Evolutionary conservation across 2,888 invertebrate genomes (phyloP).

Genomic region (Drosophila colorata): DNA sequence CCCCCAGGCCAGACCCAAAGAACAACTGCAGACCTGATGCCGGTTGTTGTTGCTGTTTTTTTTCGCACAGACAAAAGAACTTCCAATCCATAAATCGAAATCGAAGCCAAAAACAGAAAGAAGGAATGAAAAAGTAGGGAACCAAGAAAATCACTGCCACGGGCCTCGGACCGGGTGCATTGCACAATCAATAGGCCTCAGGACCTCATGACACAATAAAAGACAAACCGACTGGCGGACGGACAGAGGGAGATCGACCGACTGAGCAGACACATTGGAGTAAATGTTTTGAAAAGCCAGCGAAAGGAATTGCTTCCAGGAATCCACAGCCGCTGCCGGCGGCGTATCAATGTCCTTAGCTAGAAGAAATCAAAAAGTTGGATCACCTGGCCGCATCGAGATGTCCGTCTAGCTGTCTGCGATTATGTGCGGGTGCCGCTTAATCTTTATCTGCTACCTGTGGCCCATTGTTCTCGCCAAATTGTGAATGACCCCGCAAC

Average conservation of each 20-base stretch:
- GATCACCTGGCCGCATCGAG: constrained; percentile 81
- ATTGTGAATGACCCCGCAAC: constrained; percentile 72
- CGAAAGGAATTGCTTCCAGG: constrained; percentile 83
- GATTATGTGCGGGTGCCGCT: constrained; percentile 73
- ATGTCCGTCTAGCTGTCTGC: constrained; percentile 43
- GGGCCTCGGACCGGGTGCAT: constrained; percentile 80
- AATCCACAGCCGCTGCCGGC: constrained; percentile 56
- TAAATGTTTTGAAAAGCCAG: constrained; percentile 84
- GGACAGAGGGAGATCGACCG: constrained; percentile 9
- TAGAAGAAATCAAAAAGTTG: constrained; percentile 82
- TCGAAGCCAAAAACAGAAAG: constrained; percentile 42
- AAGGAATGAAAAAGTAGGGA: constrained; percentile 22
- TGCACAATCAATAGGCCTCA: constrained; percentile 73
- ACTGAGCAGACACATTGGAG: constrained; percentile 68
- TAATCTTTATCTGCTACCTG: constrained; percentile 71
- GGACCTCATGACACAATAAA: constrained; percentile 73
- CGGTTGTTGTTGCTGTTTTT: constrained; percentile 38
- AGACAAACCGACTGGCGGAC: constrained; percentile 20
- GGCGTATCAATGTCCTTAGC: constrained; percentile 81
- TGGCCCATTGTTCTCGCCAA: constrained; percentile 62
- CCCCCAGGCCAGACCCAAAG: constrained; percentile 46
- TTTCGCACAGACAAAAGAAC: constrained; percentile 69
- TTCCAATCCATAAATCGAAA: constrained; percentile 74
- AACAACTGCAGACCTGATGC: constrained; percentile 49
- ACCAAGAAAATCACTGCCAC: constrained; percentile 82